phyloP scores from a whole-genome alignment of 2,797 vertebrate genomes.

The Ctenosaura bakeri region DNA sequence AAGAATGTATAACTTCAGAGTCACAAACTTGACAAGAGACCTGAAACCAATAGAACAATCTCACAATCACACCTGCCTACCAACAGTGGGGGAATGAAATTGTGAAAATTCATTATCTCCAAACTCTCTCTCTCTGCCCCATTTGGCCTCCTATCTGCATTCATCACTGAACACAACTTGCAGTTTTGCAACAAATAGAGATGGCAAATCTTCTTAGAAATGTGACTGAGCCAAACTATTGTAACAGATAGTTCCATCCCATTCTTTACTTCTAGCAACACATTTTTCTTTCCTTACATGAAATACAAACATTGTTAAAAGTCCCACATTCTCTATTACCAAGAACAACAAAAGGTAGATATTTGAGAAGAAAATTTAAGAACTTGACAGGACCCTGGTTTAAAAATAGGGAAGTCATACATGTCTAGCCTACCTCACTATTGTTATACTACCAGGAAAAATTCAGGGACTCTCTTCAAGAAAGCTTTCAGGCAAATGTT shows the following conservation, averaged over 20 bases:
- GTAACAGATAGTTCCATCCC: neutral
- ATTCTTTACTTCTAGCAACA: neutral
- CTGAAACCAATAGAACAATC: constrained; percentile 13
- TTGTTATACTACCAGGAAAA: neutral
- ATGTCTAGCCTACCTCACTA: neutral
- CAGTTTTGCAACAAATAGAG: neutral
- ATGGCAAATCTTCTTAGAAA: neutral
- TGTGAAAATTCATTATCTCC: constrained; percentile 25
- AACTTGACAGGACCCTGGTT: neutral
- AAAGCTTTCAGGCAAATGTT: neutral
- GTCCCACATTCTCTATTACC: neutral
- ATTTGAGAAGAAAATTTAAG: neutral
- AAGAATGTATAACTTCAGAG: neutral
- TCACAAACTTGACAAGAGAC: neutral
- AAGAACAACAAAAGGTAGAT: neutral
- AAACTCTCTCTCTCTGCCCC: neutral
- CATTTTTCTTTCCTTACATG: neutral
- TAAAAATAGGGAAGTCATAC: constrained; percentile 7
- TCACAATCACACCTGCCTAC: neutral
- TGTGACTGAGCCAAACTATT: neutral
- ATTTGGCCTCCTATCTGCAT: neutral
- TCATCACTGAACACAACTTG: neutral
- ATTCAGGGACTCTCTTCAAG: neutral
- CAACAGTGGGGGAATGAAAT: neutral
- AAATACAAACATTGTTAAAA: neutral